Conservation (phyloP, 2,888 invertebrate genomes). For the Hirtodrosophila histrioides region DNA sequence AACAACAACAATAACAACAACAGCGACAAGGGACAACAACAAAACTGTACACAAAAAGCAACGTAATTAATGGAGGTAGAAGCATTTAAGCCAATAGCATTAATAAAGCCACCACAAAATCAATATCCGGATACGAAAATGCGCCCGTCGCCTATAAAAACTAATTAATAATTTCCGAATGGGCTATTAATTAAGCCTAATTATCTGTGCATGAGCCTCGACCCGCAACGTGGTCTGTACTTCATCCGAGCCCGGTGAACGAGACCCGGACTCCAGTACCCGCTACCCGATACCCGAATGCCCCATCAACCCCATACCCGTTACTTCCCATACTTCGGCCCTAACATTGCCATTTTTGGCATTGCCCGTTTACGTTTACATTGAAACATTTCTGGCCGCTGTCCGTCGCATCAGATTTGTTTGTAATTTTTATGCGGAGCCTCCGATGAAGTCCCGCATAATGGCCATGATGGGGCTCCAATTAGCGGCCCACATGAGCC, state of each 20-base stretch:
- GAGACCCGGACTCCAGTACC: neutral
- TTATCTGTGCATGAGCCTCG: constrained; percentile 82
- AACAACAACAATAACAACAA: constrained; percentile 14
- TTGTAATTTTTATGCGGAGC: constrained; percentile 48
- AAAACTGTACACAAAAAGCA: constrained; percentile 75
- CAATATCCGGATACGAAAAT: constrained; percentile 85
- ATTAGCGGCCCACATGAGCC: constrained; percentile 56
- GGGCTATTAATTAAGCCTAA: constrained; percentile 85
- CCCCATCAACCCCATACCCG: neutral
- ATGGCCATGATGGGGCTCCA: constrained; percentile 74
- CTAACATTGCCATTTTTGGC: constrained; percentile 17
- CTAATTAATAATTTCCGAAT: constrained; percentile 85
- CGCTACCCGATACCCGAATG: no score
- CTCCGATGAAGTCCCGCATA: constrained; percentile 70
- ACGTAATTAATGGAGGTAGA: constrained; percentile 83
- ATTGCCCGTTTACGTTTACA: constrained; percentile 23
- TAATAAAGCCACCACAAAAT: constrained; percentile 85
- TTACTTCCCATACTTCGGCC: neutral
- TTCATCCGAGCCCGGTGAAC: constrained; percentile 34
- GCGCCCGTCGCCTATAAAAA: constrained; percentile 84
- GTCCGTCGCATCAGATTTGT: constrained; percentile 56
- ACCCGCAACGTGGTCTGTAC: constrained; percentile 65
- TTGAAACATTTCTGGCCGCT: constrained; percentile 25
- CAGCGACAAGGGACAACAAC: constrained; percentile 30
- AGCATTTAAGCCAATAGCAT: constrained; percentile 84